Evolutionary conservation across 2,797 vertebrate genomes (phyloP).

Genomic region (Acrossocheilus fasciatus): DNA sequence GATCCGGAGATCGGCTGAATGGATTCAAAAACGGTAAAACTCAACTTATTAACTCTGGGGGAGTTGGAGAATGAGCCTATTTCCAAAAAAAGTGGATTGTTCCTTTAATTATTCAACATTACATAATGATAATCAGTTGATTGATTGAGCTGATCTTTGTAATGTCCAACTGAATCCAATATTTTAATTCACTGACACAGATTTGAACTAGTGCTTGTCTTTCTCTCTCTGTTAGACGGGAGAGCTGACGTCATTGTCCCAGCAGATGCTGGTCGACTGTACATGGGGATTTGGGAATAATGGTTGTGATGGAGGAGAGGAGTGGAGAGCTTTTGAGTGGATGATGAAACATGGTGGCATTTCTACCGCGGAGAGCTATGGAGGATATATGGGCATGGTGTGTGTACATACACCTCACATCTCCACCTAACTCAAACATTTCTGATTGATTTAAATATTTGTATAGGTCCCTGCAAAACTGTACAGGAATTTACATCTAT

Average conservation of each 20-base stretch:
- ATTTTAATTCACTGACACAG: neutral
- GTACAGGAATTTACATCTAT: neutral
- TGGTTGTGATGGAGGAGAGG: conserved; percentile 83
- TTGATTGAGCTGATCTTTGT: neutral
- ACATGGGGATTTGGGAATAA: conserved; percentile 86
- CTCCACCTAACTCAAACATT: neutral
- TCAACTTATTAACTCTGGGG: no score
- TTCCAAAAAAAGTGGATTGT: no score
- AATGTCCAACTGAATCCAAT: neutral
- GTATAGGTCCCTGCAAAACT: neutral
- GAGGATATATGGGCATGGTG: conserved; percentile 84
- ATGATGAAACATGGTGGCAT: conserved; percentile 86
- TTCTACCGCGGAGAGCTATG: conserved; percentile 80
- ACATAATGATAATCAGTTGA: neutral
- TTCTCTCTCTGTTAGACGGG: conserved; percentile 71
- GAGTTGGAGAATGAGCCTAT: no score
- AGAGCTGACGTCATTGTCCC: conserved; percentile 80
- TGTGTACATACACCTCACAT: conserved; percentile 43
- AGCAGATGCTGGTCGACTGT: conserved; percentile 86
- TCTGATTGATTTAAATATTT: neutral
- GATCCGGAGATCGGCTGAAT: no score
- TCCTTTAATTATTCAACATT: no score
- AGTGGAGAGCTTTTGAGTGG: conserved; percentile 86
- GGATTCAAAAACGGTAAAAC: no score
- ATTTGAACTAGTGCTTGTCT: neutral